Percentiles rank a stretch among this genome's conserved stretches.
These are phyloP conservation scores for Epinotia nisella DNA, from an alignment of 2,888 invertebrate genomes.

Conservation along the genomic window DNA sequence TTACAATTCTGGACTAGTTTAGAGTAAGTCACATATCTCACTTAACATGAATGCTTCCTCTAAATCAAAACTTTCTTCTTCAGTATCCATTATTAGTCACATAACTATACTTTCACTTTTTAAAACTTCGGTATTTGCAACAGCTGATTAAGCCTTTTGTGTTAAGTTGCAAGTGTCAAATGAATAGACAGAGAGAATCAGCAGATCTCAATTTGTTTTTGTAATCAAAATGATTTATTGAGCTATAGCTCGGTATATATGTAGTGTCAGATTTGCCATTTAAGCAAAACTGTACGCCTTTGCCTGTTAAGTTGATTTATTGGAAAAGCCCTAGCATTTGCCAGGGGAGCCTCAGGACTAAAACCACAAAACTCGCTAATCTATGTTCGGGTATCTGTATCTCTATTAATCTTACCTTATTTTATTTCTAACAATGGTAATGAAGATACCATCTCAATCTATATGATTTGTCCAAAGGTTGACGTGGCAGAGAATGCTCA, in stretches of 20 bases:
- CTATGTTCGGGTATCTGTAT: background rate
- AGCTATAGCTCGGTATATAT: too few relatives aligned
- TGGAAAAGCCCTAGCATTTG: background rate
- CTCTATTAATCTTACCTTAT: too few relatives aligned
- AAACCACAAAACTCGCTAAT: background rate
- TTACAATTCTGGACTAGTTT: too few relatives aligned
- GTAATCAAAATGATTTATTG: too few relatives aligned
- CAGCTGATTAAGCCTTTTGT: background rate
- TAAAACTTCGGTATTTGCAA: constrained; percentile 2
- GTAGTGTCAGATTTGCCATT: too few relatives aligned
- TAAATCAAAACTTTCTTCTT: background rate
- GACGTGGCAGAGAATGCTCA: too few relatives aligned
- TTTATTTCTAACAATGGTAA: background rate
- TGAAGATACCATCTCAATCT: background rate
- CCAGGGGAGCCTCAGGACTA: background rate
- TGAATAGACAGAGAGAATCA: background rate
- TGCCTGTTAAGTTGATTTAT: background rate
- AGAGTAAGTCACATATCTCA: background rate
- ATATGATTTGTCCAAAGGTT: too few relatives aligned
- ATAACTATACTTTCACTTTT: constrained; percentile 34
- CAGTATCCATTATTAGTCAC: constrained; percentile 5
- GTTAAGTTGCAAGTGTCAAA: background rate
- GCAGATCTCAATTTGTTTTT: background rate
- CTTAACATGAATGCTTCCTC: background rate
- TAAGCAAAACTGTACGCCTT: too few relatives aligned